phyloP scores from a whole-genome alignment of 2,888 invertebrate species.

The Drosophila algonquin region DNA sequence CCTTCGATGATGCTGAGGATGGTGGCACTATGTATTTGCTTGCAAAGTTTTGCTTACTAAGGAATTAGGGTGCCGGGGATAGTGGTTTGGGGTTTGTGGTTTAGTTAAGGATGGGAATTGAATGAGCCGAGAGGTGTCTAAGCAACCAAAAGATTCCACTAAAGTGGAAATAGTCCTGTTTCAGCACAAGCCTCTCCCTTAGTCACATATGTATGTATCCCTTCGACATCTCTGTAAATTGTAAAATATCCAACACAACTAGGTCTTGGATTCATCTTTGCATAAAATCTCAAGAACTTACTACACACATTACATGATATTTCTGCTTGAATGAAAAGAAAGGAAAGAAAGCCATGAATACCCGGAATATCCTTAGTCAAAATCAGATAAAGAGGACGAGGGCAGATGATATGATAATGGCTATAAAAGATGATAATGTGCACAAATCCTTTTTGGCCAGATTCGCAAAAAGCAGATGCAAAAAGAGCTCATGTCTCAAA shows the following conservation, averaged over 20 bases:
- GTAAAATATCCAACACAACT: neutral
- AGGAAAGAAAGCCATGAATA: conserved; percentile 12
- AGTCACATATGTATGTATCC: neutral
- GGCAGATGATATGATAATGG: conserved; percentile 69
- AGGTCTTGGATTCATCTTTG: neutral
- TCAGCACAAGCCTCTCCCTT: no score
- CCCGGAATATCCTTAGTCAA: conserved; percentile 39
- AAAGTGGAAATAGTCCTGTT: neutral
- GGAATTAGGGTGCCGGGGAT: neutral
- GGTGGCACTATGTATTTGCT: conserved; percentile 25
- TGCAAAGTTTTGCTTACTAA: conserved; percentile 21
- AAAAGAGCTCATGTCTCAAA: conserved; percentile 19
- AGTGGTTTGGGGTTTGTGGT: neutral
- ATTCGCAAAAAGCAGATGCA: conserved; percentile 69
- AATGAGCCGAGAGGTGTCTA: no score
- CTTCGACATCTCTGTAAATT: neutral
- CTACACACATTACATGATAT: conserved; percentile 51
- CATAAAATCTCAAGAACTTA: conserved; percentile 50
- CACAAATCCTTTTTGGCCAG: conserved; percentile 74
- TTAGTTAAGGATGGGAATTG: neutral
- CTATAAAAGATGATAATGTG: conserved; percentile 76
- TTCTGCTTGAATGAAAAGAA: conserved; percentile 10
- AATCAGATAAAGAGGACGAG: conserved; percentile 20
- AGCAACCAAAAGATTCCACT: no score
- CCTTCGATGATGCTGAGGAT: conserved; percentile 1